Evolutionary conservation across 2,113 vertebrate species (phyloP).

Genomic region (Embiotoca jacksoni): DNA sequence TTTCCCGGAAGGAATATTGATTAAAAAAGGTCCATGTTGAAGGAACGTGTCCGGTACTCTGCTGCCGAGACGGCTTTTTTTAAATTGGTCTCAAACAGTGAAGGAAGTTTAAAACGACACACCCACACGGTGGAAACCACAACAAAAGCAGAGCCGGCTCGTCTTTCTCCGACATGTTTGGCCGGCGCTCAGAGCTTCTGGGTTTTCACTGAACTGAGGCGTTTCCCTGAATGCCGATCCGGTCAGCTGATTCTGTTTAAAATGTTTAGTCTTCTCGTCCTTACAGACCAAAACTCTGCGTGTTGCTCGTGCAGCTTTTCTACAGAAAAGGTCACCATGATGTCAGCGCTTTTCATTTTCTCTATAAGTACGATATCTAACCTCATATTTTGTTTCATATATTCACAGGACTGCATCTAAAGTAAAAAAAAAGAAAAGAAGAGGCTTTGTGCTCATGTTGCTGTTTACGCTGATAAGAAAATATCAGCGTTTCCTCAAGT

Average conservation of each 20-base stretch:
- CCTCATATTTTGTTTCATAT: not conserved
- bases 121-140: slow-evolving; percentile 19
- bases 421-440: not conserved
- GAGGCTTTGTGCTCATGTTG: not conserved
- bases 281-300: not conserved
- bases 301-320: no score
- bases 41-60: not conserved
- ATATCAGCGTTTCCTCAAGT: slow-evolving; percentile 17
- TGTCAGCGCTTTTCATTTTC: not conserved
- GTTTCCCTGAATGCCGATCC: slow-evolving; percentile 10
- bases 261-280: not conserved
- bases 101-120: not conserved
- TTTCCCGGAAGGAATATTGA: no score
- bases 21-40: no score
- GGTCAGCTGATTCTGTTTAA: slow-evolving; percentile 16
- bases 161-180: slow-evolving; percentile 15
- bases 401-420: not conserved
- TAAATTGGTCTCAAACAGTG: not conserved
- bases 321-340: no score
- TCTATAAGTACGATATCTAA: not conserved
- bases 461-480: not conserved
- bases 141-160: not conserved
- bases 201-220: not conserved
- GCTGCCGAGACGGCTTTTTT: not conserved
- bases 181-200: not conserved